phyloP scores from a whole-genome alignment of 2,797 vertebrate genomes.

The Sebastes minor region DNA sequence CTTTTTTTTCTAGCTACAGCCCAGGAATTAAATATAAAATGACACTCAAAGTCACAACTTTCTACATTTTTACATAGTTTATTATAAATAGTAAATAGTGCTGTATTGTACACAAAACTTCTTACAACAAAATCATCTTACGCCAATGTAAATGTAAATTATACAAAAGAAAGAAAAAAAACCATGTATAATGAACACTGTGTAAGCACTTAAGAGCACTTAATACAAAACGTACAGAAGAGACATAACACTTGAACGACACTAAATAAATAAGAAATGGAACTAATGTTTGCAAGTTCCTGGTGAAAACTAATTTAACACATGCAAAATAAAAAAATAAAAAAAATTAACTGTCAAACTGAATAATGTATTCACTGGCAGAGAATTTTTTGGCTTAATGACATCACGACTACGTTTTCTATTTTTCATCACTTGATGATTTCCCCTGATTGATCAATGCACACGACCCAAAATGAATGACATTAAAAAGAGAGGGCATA shows the following conservation, averaged over 20 bases:
- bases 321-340: constrained; percentile 41
- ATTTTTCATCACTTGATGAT: constrained; percentile 45
- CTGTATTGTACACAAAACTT: constrained; percentile 96
- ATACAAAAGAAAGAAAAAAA: constrained; percentile 68
- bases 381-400: constrained; percentile 69
- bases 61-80: constrained; percentile 80
- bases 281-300: constrained; percentile 60
- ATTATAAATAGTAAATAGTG: constrained; percentile 99
- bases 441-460: constrained; percentile 70
- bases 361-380: constrained; percentile 64
- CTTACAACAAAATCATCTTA: constrained; percentile 87
- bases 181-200: constrained; percentile 81
- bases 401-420: constrained; percentile 54
- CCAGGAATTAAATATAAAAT: background rate
- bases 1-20: background rate
- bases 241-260: constrained; percentile 47
- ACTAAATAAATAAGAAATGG: constrained; percentile 78
- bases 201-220: constrained; percentile 83
- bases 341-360: constrained; percentile 54
- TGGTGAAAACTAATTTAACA: constrained; percentile 60
- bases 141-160: constrained; percentile 72
- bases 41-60: constrained; percentile 20
- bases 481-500: constrained; percentile 28
- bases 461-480: constrained; percentile 61
- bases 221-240: constrained; percentile 37